Conservation (phyloP, 2,113 vertebrate genomes). For the Percina caprodes region DNA sequence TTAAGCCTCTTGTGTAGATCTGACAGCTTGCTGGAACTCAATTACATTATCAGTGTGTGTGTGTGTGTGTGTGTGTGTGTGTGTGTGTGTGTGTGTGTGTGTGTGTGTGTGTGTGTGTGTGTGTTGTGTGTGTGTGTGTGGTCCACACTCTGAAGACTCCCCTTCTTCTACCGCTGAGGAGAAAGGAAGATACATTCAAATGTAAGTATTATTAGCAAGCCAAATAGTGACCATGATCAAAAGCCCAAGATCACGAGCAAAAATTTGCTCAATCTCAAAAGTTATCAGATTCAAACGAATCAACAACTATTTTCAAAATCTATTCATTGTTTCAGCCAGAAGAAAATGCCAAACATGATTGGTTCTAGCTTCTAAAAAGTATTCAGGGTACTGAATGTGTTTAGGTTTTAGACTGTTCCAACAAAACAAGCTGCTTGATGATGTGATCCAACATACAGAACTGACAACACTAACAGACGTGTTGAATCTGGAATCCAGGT, state of each 20-base stretch:
- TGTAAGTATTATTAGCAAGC: background rate
- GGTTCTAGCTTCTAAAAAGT: background rate
- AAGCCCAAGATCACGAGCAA: background rate
- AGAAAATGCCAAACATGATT: background rate
- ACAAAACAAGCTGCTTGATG: background rate
- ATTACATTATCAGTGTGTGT: slow-evolving; percentile 57
- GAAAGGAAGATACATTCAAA: slow-evolving; percentile 19
- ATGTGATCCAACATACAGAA: background rate
- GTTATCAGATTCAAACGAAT: background rate
- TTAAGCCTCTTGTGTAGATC: slow-evolving; percentile 15
- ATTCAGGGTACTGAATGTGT: background rate
- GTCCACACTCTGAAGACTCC: slow-evolving; percentile 92
- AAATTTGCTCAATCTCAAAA: background rate
- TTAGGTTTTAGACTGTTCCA: background rate
- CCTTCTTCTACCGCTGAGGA: slow-evolving; percentile 91
- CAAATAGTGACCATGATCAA: background rate
- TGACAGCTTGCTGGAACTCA: slow-evolving; percentile 32
- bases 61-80: slow-evolving; percentile 73
- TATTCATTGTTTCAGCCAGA: background rate
- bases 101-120: slow-evolving; percentile 62
- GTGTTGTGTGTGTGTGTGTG: slow-evolving; percentile 77
- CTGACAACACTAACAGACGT: background rate
- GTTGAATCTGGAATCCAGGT: background rate
- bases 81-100: slow-evolving; percentile 76
- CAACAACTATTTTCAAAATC: background rate